These are phyloP conservation scores for Dryococelus australis DNA, from an alignment of 2,888 invertebrate species.

Conservation along the genomic window DNA sequence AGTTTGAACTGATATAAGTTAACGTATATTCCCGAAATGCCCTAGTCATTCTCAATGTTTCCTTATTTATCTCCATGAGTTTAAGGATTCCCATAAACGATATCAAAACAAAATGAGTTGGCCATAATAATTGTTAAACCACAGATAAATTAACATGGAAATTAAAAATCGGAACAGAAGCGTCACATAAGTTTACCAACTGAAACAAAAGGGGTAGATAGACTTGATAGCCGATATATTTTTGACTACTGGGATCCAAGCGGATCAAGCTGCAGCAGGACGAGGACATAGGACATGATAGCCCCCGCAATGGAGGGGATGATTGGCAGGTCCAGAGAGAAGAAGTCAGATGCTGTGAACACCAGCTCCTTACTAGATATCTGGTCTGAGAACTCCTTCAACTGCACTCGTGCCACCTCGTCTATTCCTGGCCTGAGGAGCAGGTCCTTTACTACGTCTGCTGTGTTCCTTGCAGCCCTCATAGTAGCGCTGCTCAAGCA, in stretches of 20 bases:
- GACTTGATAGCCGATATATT: too few species aligned
- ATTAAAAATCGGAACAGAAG: too few species aligned
- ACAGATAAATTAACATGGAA: too few species aligned
- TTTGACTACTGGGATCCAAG: not conserved
- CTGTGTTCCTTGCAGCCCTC: not conserved
- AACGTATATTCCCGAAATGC: too few species aligned
- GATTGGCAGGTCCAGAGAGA: not conserved
- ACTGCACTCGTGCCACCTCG: not conserved
- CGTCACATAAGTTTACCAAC: too few species aligned
- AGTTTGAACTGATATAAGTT: too few species aligned
- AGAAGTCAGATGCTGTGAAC: not conserved
- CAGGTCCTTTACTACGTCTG: not conserved
- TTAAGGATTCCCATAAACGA: too few species aligned
- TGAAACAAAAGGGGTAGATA: too few species aligned
- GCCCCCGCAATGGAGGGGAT: not conserved
- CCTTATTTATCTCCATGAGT: too few species aligned
- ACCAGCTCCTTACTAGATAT: not conserved
- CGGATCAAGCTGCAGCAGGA: not conserved
- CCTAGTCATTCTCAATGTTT: too few species aligned
- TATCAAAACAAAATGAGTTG: too few species aligned
- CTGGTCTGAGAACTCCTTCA: constrained; percentile 16
- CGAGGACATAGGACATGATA: not conserved
- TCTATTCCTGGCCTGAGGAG: not conserved
- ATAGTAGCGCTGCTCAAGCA: not conserved
- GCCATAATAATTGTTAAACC: too few species aligned